These are phyloP conservation scores for Drosophila tani DNA, from an alignment of 1,140 invertebrate genomes.

Conservation along the genomic window DNA sequence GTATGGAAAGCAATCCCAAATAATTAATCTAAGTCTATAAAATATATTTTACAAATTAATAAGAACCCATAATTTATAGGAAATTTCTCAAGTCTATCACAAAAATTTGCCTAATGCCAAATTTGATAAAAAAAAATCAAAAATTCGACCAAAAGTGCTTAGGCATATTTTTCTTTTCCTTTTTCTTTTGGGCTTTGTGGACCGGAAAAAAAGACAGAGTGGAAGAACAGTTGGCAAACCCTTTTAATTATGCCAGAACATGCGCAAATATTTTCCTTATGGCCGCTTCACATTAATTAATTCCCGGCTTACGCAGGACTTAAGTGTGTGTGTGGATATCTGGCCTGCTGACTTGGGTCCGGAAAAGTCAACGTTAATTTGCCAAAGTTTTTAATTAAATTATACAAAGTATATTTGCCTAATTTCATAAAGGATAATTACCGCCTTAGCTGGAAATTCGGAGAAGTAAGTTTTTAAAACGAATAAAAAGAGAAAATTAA, in stretches of 20 bases:
- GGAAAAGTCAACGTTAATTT: conserved; percentile 62
- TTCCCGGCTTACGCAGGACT: conserved; percentile 57
- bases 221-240: conserved; percentile 38
- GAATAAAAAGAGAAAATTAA: too few relatives aligned
- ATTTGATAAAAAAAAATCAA: conserved; percentile 26
- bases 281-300: conserved; percentile 76
- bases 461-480: neutral
- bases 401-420: conserved; percentile 66
- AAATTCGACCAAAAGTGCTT: conserved; percentile 39
- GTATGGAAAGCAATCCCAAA: accelerated
- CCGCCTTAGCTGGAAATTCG: neutral
- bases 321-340: conserved; percentile 35
- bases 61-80: neutral
- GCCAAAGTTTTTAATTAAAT: conserved; percentile 78
- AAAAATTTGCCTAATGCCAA: neutral
- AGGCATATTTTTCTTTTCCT: conserved; percentile 35
- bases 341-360: conserved; percentile 66
- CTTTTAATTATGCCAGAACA: conserved; percentile 80
- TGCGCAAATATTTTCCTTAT: conserved; percentile 79
- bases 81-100: neutral
- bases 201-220: conserved; percentile 13
- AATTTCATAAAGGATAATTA: conserved; percentile 39
- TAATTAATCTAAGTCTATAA: too few relatives aligned
- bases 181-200: conserved; percentile 12
- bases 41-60: neutral